These are phyloP conservation scores for Xestia c-nigrum DNA, from an alignment of 2,888 invertebrate species.

Conservation along the genomic window DNA sequence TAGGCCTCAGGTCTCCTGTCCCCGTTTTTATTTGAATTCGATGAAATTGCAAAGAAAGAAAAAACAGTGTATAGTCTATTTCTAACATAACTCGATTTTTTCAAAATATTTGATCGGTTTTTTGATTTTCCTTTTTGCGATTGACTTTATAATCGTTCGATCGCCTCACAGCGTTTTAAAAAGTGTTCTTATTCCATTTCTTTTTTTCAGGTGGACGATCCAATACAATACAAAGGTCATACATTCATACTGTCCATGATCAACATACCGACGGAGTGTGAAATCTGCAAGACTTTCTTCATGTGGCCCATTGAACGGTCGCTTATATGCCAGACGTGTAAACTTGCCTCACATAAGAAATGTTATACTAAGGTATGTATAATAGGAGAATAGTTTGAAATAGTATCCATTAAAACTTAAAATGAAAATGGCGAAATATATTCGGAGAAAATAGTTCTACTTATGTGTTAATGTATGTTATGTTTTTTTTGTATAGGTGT, in stretches of 20 bases:
- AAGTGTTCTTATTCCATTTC: not conserved
- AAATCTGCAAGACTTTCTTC: slow-evolving; percentile 97
- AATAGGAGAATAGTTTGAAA: not conserved
- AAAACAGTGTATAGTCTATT: not conserved
- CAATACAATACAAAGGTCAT: slow-evolving; percentile 94
- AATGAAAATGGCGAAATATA: not conserved
- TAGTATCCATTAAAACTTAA: not conserved
- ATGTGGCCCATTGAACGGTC: slow-evolving; percentile 99
- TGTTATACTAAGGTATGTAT: slow-evolving; percentile 94
- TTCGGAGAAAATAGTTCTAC: too few species aligned
- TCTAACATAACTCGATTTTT: not conserved
- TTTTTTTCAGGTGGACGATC: slow-evolving; percentile 91
- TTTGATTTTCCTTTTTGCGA: not conserved
- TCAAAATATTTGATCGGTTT: not conserved
- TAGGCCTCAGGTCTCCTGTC: not conserved
- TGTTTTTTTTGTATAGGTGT: slow-evolving; percentile 75
- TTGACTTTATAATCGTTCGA: not conserved
- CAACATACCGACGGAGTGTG: slow-evolving; percentile 98
- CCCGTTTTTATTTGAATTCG: not conserved
- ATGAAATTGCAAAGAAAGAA: not conserved
- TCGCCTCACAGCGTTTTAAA: not conserved
- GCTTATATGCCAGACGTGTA: slow-evolving; percentile 94
- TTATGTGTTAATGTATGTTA: too few species aligned
- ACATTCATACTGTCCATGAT: slow-evolving; percentile 97
- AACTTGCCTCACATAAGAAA: slow-evolving; percentile 98